Conservation (phyloP, 2,888 invertebrate species). For the Agrotis exclamationis region DNA sequence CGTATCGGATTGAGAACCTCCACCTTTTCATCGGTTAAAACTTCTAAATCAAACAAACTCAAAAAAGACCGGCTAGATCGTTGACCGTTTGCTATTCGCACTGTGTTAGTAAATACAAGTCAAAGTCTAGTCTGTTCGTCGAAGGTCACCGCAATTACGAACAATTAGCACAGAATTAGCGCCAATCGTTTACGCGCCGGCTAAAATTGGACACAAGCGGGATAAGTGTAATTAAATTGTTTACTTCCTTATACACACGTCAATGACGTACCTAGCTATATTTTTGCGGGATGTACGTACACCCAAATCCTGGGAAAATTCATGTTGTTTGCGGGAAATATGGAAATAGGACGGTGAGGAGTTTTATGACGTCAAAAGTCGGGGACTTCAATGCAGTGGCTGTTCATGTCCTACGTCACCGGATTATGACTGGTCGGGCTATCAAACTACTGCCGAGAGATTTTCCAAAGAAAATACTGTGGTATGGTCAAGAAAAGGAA, state of each 20-base stretch:
- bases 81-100: constrained; percentile 29
- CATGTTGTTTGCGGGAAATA: neutral
- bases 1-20: too few species aligned
- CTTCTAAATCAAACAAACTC: neutral
- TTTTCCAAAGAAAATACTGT: neutral
- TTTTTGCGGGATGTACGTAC: neutral
- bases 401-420: neutral
- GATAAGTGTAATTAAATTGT: constrained; percentile 68
- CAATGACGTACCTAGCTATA: constrained; percentile 8
- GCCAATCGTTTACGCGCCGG: constrained; percentile 53
- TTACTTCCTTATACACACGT: constrained; percentile 61
- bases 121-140: constrained; percentile 35
- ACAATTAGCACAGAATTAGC: constrained; percentile 72
- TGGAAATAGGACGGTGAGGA: neutral
- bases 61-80: neutral
- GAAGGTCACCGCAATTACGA: constrained; percentile 73
- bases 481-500: too few species aligned
- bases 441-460: neutral
- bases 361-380: constrained; percentile 4
- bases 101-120: constrained; percentile 43
- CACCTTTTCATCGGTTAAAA: too few species aligned
- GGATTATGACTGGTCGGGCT: neutral
- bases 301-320: neutral
- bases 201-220: constrained; percentile 58
- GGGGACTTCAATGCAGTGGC: neutral